Evolutionary conservation across 2,797 vertebrate species (phyloP), one percentile per base, ranked within the genome.

Genomic region (Percopsis omiscomaycus): DNA sequence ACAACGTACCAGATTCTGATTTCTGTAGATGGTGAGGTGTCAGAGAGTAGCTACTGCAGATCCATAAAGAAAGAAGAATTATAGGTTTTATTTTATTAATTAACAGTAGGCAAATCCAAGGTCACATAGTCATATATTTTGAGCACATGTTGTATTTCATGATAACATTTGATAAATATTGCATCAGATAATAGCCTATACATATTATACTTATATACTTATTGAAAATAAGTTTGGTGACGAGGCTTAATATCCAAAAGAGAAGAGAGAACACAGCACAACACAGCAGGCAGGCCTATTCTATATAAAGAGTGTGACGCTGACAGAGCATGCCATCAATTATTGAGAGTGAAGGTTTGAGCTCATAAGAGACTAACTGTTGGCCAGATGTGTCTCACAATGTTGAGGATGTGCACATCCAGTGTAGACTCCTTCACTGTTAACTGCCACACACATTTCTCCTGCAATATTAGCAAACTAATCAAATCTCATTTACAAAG

Each of bases 291-390:
- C 15, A 60, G 30, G 30, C 29, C 54, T 16, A 60, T 14, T 44
- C 50, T 54, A 27, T 62, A 62, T 53, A 54, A 62, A 62, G 61
- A n/a, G 50, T 6, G 16, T 62, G 61, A 45, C 50, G 5, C 12
- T 5, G 49, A 52, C 27, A 14, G 6, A 2, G 5, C 22, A 13
- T 15, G 4, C 4, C 49, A 62, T 62, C 14, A 54, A 62, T 62
- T 53, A 54, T 54, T 62, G 49, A 62, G 61, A 45, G 12, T 44
- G 8, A 53, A 45, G 30, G 29, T 51, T 22, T 9, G 59, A 51
- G 60, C 49, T n/a, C 16, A 42, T 42, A n/a, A 16, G 11, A 44
- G 3, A n/a, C 32, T 45, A 62, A 45, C 32, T 54, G 11, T 15
- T 28, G 22, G 22, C 54, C 4, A 64, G 3, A 47, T 22, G 14